Evolutionary conservation across 2,797 vertebrate species (phyloP).

Genomic region (Buceros bicornis): DNA sequence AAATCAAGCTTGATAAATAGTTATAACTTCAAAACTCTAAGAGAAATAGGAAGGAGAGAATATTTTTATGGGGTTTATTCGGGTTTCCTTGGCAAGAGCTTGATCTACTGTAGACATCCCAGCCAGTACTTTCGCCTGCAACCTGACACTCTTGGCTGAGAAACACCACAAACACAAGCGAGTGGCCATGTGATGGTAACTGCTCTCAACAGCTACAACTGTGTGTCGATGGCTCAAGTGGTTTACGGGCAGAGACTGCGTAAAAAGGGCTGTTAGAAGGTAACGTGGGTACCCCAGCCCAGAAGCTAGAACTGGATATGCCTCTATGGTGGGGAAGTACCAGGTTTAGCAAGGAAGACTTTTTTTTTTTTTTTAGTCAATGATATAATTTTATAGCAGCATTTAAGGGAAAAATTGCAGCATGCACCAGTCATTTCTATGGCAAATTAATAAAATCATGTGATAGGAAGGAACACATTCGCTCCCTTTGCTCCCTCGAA

Average conservation of each 20-base stretch:
- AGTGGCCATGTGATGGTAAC: constrained; percentile 33
- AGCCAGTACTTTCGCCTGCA: constrained; percentile 63
- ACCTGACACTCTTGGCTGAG: constrained; percentile 76
- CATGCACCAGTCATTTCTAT: background rate
- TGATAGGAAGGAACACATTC: background rate
- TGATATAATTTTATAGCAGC: background rate
- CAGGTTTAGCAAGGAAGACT: background rate
- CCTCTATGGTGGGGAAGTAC: background rate
- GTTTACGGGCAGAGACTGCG: background rate
- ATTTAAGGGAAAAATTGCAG: background rate
- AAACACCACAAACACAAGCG: constrained; percentile 66
- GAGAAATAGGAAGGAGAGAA: constrained; percentile 53
- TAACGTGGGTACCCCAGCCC: background rate
- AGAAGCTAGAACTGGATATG: background rate
- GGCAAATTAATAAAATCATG: background rate
- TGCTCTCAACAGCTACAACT: constrained; percentile 21
- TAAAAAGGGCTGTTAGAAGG: background rate
- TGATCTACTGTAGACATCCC: constrained; percentile 56
- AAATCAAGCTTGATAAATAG: constrained; percentile 35
- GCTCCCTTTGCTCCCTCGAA: background rate
- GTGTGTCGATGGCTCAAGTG: constrained; percentile 7
- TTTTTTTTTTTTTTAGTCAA: background rate
- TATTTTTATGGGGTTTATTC: constrained; percentile 68
- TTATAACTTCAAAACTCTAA: constrained; percentile 58
- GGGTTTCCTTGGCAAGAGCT: constrained; percentile 70